Evolutionary conservation across 2,113 vertebrate genomes (phyloP).

Genomic region (Heptranchias perlo): DNA sequence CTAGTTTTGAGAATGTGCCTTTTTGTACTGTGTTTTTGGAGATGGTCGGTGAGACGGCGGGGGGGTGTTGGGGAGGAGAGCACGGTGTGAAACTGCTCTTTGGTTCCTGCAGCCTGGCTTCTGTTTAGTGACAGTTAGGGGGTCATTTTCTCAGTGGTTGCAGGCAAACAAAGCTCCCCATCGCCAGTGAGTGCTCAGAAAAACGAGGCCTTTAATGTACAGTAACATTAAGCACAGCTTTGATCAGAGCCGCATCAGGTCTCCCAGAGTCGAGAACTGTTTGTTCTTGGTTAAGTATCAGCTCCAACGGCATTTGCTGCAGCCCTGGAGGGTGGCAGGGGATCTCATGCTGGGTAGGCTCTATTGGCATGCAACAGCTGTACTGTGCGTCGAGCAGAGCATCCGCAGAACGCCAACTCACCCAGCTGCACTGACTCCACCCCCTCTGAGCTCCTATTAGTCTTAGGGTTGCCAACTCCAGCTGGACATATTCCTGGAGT

Average conservation of each 20-base stretch:
- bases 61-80: too few species aligned
- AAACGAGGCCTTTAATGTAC: not conserved
- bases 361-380: not conserved
- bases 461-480: not conserved
- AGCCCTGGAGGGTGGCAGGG: not conserved
- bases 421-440: not conserved
- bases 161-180: not conserved
- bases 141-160: not conserved
- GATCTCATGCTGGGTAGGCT: not conserved
- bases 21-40: not conserved
- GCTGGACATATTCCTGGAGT: too few species aligned
- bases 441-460: not conserved
- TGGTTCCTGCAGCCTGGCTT: not conserved
- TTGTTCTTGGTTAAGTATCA: not conserved
- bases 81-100: not conserved
- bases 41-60: not conserved
- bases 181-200: not conserved
- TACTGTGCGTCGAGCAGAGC: too few species aligned
- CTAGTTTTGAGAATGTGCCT: not conserved
- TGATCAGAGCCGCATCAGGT: not conserved
- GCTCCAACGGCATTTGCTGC: not conserved
- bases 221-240: not conserved
- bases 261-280: not conserved
- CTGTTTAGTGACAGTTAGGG: not conserved
- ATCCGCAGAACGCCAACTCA: not conserved